Evolutionary conservation across 2,797 vertebrate genomes (phyloP).

Genomic region (Tragelaphus eurycerus): DNA sequence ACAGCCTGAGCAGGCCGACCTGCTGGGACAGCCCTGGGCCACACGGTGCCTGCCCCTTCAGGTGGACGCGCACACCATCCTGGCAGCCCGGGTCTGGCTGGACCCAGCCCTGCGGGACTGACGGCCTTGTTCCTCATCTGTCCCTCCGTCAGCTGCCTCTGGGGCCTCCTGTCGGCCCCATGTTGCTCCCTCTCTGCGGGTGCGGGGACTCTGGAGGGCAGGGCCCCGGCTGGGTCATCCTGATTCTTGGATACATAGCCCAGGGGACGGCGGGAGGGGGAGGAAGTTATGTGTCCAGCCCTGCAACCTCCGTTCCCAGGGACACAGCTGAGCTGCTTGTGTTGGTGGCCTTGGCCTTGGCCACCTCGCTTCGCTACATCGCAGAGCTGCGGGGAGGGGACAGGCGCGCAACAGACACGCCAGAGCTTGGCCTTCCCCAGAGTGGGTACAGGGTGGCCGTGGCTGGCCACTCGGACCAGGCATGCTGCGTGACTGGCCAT

Average conservation of each 20-base stretch:
- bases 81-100: rapidly evolving
- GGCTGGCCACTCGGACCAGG: background rate
- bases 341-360: background rate
- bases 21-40: rapidly evolving
- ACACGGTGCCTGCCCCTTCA: rapidly evolving
- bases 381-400: background rate
- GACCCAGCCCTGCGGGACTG: background rate
- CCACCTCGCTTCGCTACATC: rapidly evolving
- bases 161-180: background rate
- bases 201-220: background rate
- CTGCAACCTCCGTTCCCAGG: rapidly evolving
- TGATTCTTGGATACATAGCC: background rate
- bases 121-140: background rate
- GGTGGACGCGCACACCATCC: background rate
- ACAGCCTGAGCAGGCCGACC: background rate
- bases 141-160: background rate
- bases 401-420: background rate
- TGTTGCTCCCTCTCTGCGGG: background rate
- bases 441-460: background rate
- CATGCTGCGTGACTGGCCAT: rapidly evolving
- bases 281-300: background rate
- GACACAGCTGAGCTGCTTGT: background rate
- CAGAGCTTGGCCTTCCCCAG: too few species aligned
- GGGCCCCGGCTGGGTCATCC: rapidly evolving
- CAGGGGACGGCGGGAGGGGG: background rate